These are phyloP conservation scores for Labeo catla DNA, from an alignment of 2,113 vertebrate species.

Conservation along the genomic window DNA sequence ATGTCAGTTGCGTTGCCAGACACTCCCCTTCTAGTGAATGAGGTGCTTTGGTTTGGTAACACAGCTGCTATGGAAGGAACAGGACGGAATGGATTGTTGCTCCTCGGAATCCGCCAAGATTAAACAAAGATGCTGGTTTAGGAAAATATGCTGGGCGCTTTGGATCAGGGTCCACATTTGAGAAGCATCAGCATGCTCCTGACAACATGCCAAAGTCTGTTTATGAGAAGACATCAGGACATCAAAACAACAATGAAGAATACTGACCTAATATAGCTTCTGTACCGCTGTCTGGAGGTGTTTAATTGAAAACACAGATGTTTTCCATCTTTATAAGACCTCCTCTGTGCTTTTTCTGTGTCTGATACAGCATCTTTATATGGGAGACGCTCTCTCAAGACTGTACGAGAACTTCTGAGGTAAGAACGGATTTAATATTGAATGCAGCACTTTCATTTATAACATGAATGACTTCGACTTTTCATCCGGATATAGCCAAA, in stretches of 20 bases:
- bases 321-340: slow-evolving; percentile 44
- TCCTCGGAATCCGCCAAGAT: not conserved
- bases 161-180: slow-evolving; percentile 22
- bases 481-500: not conserved
- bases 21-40: slow-evolving; percentile 8
- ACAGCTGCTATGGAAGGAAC: slow-evolving; percentile 23
- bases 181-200: slow-evolving; percentile 52
- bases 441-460: not conserved
- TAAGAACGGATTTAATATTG: slow-evolving; percentile 63
- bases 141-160: not conserved
- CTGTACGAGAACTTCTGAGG: slow-evolving; percentile 76
- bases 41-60: slow-evolving; percentile 38
- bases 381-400: slow-evolving; percentile 69
- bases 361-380: slow-evolving; percentile 70
- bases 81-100: slow-evolving; percentile 24
- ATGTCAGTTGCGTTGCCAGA: not conserved
- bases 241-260: slow-evolving; percentile 48
- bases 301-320: slow-evolving; percentile 32
- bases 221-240: slow-evolving; percentile 37
- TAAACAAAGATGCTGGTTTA: slow-evolving; percentile 44
- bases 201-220: slow-evolving; percentile 61
- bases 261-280: slow-evolving; percentile 69
- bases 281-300: not conserved
- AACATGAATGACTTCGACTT: not conserved
- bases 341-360: slow-evolving; percentile 32